Evolutionary conservation across 1,140 invertebrate genomes (phyloP).

Genomic region (Wiebesia pumilae): DNA sequence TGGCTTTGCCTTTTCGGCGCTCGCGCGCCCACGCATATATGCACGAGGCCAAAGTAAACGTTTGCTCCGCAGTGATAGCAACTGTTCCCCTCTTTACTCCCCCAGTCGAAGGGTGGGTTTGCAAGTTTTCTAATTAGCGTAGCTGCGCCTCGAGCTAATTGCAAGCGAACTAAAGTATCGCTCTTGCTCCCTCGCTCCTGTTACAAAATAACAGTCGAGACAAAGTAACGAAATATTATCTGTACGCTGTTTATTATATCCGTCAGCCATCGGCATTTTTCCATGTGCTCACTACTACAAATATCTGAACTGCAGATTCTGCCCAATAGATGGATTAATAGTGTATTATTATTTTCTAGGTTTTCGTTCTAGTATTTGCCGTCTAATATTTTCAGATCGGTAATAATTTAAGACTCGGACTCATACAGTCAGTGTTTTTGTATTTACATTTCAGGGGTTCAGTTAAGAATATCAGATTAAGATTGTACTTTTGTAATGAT

Average conservation of each 20-base stretch:
- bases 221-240: not conserved
- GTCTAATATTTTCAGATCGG: too few relatives aligned
- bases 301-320: not conserved
- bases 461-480: too few relatives aligned
- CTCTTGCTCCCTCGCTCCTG: not conserved
- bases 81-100: too few relatives aligned
- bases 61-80: conserved; percentile 31
- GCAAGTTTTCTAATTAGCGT: conserved; percentile 51
- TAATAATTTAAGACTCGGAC: too few relatives aligned
- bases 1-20: conserved; percentile 2
- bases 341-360: too few relatives aligned
- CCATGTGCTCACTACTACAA: not conserved
- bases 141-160: conserved; percentile 42
- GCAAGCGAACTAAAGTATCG: conserved; percentile 33
- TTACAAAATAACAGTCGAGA: not conserved
- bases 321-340: too few relatives aligned
- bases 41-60: conserved; percentile 26
- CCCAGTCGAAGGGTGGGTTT: conserved; percentile 5
- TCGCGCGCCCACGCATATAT: not conserved
- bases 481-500: too few relatives aligned
- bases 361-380: too few relatives aligned
- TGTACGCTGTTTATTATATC: not conserved
- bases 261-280: not conserved
- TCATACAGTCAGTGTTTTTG: too few relatives aligned
- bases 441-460: too few relatives aligned